These are phyloP conservation scores for Entomyzon cyanotis DNA, from an alignment of 2,113 vertebrate species.

Conservation along the genomic window DNA sequence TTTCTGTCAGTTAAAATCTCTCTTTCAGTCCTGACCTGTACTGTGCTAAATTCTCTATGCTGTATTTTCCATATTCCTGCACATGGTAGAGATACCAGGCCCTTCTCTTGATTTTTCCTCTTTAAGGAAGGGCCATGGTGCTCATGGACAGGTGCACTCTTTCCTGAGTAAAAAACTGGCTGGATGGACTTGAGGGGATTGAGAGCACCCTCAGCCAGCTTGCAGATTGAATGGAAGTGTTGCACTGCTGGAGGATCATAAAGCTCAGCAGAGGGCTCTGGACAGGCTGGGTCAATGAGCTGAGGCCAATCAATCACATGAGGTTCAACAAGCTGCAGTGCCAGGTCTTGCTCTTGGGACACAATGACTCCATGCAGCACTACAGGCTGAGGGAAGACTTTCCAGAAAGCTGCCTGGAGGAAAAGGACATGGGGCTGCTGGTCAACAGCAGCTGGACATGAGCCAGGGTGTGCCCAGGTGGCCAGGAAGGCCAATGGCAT, in stretches of 20 bases:
- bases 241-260: background rate
- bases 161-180: background rate
- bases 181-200: background rate
- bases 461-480: rapidly evolving
- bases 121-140: background rate
- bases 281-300: background rate
- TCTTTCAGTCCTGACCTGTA: background rate
- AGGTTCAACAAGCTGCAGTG: background rate
- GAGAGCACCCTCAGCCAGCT: background rate
- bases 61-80: background rate
- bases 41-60: background rate
- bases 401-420: background rate
- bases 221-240: background rate
- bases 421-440: background rate
- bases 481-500: background rate
- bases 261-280: background rate
- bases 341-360: background rate
- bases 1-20: background rate
- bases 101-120: background rate
- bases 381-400: background rate
- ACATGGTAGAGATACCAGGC: background rate
- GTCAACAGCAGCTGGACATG: background rate
- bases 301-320: rapidly evolving
- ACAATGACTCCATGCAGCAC: background rate
- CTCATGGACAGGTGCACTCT: no score